These are phyloP conservation scores for Zhuqinia jingwanae DNA, from an alignment of 2,888 invertebrate genomes.

Conservation along the genomic window DNA sequence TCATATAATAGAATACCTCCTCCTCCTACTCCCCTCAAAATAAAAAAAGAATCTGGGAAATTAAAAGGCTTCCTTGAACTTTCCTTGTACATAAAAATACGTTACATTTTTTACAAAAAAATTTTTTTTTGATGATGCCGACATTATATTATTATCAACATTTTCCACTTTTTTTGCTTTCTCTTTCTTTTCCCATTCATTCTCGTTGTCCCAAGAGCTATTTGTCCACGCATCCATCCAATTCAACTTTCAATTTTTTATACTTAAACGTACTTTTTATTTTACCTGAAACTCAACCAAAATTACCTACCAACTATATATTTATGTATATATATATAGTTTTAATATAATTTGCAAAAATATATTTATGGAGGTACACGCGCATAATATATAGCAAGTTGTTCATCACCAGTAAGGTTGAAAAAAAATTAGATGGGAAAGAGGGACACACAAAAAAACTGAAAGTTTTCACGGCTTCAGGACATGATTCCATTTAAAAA, in stretches of 20 bases:
- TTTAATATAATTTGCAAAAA: background rate
- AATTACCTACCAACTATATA: background rate
- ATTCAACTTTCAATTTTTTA: background rate
- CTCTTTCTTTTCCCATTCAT: constrained; percentile 36
- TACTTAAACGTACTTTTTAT: background rate
- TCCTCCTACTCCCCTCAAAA: no score
- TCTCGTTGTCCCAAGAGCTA: constrained; percentile 52
- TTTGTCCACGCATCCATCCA: constrained; percentile 61
- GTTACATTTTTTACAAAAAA: background rate
- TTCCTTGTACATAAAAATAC: background rate
- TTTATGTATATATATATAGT: background rate
- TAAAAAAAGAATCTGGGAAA: constrained; percentile 4
- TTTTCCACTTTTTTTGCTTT: constrained; percentile 9
- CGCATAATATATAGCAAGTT: background rate
- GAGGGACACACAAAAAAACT: background rate
- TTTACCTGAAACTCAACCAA: constrained; percentile 15
- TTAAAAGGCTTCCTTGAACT: constrained; percentile 28
- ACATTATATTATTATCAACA: constrained; percentile 40
- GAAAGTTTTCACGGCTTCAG: constrained; percentile 37
- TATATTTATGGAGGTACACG: background rate
- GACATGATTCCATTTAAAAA: constrained; percentile 61
- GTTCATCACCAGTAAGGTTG: background rate
- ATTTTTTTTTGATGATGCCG: constrained; percentile 23
- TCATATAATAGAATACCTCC: no score
- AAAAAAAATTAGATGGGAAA: constrained; percentile 20